These are phyloP conservation scores for Microplitis deprimator DNA, from an alignment of 2,888 invertebrate species.

Conservation along the genomic window DNA sequence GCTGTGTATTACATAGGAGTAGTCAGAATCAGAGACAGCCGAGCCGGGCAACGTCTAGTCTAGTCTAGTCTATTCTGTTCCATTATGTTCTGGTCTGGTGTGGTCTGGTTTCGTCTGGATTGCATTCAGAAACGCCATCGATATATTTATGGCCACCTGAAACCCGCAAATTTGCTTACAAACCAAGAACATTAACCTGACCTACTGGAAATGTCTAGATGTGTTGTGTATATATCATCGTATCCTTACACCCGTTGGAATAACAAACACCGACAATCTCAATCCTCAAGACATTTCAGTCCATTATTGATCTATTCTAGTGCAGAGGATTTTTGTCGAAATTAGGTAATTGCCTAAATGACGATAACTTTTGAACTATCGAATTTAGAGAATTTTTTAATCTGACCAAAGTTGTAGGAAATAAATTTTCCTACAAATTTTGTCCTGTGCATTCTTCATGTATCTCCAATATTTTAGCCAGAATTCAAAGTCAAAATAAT, in stretches of 20 bases:
- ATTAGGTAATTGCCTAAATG: too few relatives aligned
- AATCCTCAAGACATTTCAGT: background rate
- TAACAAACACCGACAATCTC: background rate
- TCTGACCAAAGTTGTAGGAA: too few relatives aligned
- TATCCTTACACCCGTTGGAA: background rate
- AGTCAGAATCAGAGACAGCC: background rate
- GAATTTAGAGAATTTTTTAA: too few relatives aligned
- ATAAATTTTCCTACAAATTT: too few relatives aligned
- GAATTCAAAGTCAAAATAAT: too few relatives aligned
- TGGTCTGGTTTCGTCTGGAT: background rate
- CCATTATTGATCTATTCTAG: background rate
- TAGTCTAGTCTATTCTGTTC: background rate
- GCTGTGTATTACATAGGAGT: background rate
- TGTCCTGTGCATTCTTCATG: too few relatives aligned
- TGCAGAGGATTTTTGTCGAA: too few relatives aligned
- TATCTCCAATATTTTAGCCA: too few relatives aligned
- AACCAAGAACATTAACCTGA: background rate
- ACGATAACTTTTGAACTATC: too few relatives aligned
- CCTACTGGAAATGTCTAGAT: background rate
- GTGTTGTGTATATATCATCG: background rate
- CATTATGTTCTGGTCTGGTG: too few relatives aligned
- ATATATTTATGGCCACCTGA: background rate
- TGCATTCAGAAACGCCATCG: background rate
- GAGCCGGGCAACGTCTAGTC: background rate
- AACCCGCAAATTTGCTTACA: background rate